These are phyloP conservation scores for Euproctis similis DNA, from an alignment of 2,888 invertebrate species.

Conservation along the genomic window DNA sequence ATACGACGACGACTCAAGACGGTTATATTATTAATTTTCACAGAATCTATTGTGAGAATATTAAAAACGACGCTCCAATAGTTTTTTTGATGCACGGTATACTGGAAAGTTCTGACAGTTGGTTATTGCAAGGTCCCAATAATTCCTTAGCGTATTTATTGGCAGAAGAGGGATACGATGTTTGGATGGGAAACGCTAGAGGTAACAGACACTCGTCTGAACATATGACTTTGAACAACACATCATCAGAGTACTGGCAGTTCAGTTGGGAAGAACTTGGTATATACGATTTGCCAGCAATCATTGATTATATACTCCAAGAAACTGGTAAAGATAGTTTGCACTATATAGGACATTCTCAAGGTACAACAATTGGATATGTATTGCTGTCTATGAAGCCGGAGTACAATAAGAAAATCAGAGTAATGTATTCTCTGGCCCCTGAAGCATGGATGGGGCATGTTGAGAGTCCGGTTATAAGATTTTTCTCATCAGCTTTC, in stretches of 20 bases:
- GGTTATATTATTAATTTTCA: slow-evolving; percentile 48
- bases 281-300: slow-evolving; percentile 80
- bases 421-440: slow-evolving; percentile 72
- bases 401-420: slow-evolving; percentile 74
- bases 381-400: slow-evolving; percentile 71
- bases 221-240: slow-evolving; percentile 15
- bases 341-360: slow-evolving; percentile 78
- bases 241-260: slow-evolving; percentile 41
- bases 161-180: slow-evolving; percentile 80
- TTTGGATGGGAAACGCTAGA: slow-evolving; percentile 89
- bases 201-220: slow-evolving; percentile 77
- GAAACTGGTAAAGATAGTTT: slow-evolving; percentile 67
- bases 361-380: slow-evolving; percentile 61
- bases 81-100: slow-evolving; percentile 88
- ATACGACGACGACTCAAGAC: slow-evolving; percentile 44
- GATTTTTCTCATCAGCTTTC: slow-evolving; percentile 34
- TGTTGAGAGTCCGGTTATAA: slow-evolving; percentile 50
- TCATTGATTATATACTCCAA: slow-evolving; percentile 77
- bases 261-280: slow-evolving; percentile 85
- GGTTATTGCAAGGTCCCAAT: slow-evolving; percentile 75
- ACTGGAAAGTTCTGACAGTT: slow-evolving; percentile 52
- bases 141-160: slow-evolving; percentile 78
- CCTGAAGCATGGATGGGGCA: slow-evolving; percentile 74
- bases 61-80: slow-evolving; percentile 34
- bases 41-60: slow-evolving; percentile 31